Evolutionary conservation across 2,113 vertebrate genomes (phyloP), one percentile per base, ranked within the genome.

Genomic region (Burhinus bistriatus): DNA sequence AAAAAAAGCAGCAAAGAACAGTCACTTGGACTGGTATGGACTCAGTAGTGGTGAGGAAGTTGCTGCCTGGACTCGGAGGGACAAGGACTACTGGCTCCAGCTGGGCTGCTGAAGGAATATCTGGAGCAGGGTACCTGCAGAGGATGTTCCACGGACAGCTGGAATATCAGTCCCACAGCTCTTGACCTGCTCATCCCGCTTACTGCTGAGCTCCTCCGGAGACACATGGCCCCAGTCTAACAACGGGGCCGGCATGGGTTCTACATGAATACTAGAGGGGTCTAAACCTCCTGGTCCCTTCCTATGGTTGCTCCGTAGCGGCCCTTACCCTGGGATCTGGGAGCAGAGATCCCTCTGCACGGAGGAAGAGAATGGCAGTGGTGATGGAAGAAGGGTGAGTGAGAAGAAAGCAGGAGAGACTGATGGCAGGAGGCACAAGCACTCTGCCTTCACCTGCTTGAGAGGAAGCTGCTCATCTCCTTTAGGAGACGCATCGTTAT

Each of bases 281-380:
- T 73, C 57, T 45, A 5, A 71, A 58, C 26, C 42, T 52, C 26
- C 70, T 11, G 2, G 4, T 49, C 26, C 69, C 20, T n/a, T 69
- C 44, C 49, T 13, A 2, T 7, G 30, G 22, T 21, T 71, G 62
- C 42, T 72, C 42, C 2, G 1, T 29, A 29, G 25, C 23, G 42
- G 64, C 21, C 34, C 13, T 25, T 59, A 20, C 34, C 29, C 62
- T 65, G 64, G 30, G 2, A 13, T 55, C 12, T 29, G n/a, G 23
- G 38, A 90, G 52, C 52, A 76, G 21, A 81, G 64, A 14, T 49
- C 11, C 4, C 13, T 47, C 34, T 34, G 14, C 15, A 23, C 59
- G 47, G 52, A 80, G 26, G 29, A 40, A 36, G 22, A 68, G 12
- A 68, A 27, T 0, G 0, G 32, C 21, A 59, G 15, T 0, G 0